Base-by-base conservation (phyloP, 1,140 invertebrate species). In the Neodiprion lecontei region DNA sequence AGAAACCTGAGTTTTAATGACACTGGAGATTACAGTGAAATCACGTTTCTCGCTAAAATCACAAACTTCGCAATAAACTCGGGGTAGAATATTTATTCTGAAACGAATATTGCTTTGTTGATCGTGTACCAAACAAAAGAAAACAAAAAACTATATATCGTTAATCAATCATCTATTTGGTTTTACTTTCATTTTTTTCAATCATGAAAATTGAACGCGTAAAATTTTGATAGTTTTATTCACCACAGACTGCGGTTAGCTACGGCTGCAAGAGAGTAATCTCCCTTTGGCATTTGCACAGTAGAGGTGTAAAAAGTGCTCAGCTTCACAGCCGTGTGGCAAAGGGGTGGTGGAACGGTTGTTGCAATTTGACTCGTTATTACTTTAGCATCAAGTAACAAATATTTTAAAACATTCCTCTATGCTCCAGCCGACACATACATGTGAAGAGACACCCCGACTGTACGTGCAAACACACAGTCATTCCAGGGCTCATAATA, bases 281-380 rank as follows among this genome's bases (percentile, higher is more conserved):
- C 5, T 0, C 28, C 28, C 28, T 40, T 40, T 40, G 28, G 28
- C 28, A 40, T 40, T 40, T 40, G 28, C 28, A 40, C 28, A 40
- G 2, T 0, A 2, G 28, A 40, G 28, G 28, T 40, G 28, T 3
- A 40, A 40, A 40, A 40, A 40, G 28, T 40, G 28, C 28, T 40
- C 28, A 5, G 28, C 28, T 40, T 40, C 28, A 40, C 28, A 40
- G 28, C 28, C 53, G 9, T 4, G n/a, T 61, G 3, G 53, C 9
- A 12, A 12, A 7, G 53, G 28, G 28, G 28, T 40, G 28, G 28
- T 5, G 28, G 28, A 40, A 40, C 53, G 53, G 11, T 61, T 61
- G 53, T 61, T 61, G 53, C 53, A 61, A 61, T 61, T 61, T 61
- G 53, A 61, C 53, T 61, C 53, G 53, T 61, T 61, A 61, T 61